Evolutionary conservation across 2,888 invertebrate genomes (phyloP), one percentile per base, ranked within the genome.

Genomic region (Melanargia galathea): DNA sequence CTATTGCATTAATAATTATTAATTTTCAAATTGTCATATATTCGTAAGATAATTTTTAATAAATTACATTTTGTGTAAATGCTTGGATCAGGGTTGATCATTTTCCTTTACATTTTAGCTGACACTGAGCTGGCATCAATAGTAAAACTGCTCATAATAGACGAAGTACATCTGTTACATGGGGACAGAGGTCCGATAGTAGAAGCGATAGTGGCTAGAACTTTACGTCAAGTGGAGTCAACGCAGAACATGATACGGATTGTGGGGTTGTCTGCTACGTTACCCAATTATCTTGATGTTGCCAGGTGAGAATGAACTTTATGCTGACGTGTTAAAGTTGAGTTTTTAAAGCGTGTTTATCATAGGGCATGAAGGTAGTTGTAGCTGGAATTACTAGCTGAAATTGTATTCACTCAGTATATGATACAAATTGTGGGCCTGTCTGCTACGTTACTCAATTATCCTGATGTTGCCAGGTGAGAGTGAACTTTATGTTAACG

Each of bases 101-200:
- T n/a, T n/a, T n/a, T n/a, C n/a, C n/a, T n/a, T n/a, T n/a, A n/a
- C n/a, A 46, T 75, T 78, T 13, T 82, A 92, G 96, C 97, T 7
- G 98, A 98, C 82, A 95, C 97, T 5, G 96, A 96, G 57, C 91
- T 99, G 38, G 96, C 97, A 0, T 96, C 96, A 70, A 93, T 98
- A 61, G 98, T 99, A 0, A 96, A 97, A 75, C 92, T 99, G 24
- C 90, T 99, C 6, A 99, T 99, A 73, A 97, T 98, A 70, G 99
- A 99, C 83, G 99, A 99, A 84, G 98, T 99, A 0, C 99, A 99
- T 85, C 92, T 99, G 33, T 91, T 99, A 54, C 99, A 99, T 81
- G 98, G 99, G 2, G 99, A 99, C 78, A 92, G 99, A 75, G 99
- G 99, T 0, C 98, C 99, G 0, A 99, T 99, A 4, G 97, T 99